Conservation (phyloP, 64 coral and sea anemone genomes). For the Platygyra sinensis region DNA sequence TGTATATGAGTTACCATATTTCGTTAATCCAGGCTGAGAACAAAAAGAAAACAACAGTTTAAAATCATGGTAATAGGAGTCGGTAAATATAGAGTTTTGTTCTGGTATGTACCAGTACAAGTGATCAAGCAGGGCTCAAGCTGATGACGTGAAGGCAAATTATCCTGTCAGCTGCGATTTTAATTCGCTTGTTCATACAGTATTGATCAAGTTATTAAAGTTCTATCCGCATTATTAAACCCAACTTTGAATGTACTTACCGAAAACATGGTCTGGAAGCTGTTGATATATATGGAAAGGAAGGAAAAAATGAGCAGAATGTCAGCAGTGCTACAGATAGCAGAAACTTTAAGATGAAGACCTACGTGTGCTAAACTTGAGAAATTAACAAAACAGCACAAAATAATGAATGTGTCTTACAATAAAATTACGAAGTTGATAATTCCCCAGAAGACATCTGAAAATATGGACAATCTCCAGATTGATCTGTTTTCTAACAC, state of each 20-base stretch:
- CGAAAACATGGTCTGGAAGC: constrained; percentile 78
- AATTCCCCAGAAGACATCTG: constrained; percentile 72
- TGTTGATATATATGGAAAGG: background rate
- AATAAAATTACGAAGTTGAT: constrained; percentile 68
- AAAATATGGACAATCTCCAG: constrained; percentile 60
- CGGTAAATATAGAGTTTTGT: no score
- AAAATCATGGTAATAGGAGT: no score
- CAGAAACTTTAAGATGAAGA: background rate
- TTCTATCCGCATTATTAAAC: no score
- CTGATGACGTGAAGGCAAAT: no score
- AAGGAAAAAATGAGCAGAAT: background rate
- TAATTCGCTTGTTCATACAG: no score
- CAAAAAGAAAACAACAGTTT: background rate
- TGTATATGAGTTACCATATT: constrained; percentile 53
- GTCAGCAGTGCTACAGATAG: background rate
- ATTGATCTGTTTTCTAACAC: constrained; percentile 70
- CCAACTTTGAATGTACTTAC: no score
- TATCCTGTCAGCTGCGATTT: no score
- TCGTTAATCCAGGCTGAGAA: constrained; percentile 58
- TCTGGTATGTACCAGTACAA: no score
- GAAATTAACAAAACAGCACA: no score
- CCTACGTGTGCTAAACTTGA: no score
- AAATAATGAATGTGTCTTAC: constrained; percentile 7
- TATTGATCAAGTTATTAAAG: no score
- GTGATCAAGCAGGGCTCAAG: no score